Evolutionary conservation across 2,113 vertebrate species (phyloP).

Genomic region (Malurus cyaneus): DNA sequence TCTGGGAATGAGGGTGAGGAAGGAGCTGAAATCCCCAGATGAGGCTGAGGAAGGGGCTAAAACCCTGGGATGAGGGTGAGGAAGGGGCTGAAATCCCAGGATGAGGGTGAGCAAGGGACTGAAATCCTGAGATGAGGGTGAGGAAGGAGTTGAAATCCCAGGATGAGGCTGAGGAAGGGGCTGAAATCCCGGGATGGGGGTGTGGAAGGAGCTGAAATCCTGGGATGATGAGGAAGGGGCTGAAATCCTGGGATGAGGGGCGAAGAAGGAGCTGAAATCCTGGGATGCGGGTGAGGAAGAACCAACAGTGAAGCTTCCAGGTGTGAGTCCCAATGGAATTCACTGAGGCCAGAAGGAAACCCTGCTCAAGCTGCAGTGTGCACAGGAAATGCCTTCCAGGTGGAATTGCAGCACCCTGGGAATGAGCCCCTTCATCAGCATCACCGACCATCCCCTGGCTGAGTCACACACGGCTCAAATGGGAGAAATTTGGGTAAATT

Average conservation of each 20-base stretch:
- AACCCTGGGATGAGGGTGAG: no score
- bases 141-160: not conserved
- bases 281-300: not conserved
- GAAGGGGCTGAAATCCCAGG: no score
- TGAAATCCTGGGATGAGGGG: no score
- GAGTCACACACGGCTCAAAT: accelerated
- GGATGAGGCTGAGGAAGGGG: no score
- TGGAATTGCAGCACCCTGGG: not conserved
- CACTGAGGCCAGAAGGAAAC: not conserved
- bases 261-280: no score
- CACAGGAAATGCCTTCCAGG: not conserved
- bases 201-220: no score
- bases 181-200: not conserved
- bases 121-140: no score
- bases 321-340: accelerated
- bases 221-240: no score
- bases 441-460: accelerated
- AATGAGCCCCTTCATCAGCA: accelerated
- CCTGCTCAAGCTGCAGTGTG: accelerated
- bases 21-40: no score
- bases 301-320: not conserved
- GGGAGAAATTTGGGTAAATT: not conserved
- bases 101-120: no score
- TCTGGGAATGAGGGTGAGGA: not conserved
- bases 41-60: no score